Evolutionary conservation across 2,113 vertebrate genomes (phyloP).

Genomic region (Haliaeetus leucogaster): DNA sequence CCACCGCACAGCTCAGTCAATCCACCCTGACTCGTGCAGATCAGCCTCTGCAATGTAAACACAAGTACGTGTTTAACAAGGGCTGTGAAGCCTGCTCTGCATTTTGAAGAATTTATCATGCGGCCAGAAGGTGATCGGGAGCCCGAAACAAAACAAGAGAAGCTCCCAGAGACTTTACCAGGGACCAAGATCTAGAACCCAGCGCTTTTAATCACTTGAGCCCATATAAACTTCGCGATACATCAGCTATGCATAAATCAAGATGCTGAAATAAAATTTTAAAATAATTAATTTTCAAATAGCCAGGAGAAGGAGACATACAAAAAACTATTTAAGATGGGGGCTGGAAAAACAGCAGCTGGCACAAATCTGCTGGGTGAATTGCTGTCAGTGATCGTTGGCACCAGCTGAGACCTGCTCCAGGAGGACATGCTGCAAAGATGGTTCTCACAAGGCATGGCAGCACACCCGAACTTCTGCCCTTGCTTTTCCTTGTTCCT

Average conservation of each 20-base stretch:
- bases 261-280: not conserved
- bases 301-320: not conserved
- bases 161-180: not conserved
- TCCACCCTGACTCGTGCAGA: not conserved
- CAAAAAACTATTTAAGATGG: not conserved
- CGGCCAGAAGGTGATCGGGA: not conserved
- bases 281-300: not conserved
- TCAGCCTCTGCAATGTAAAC: not conserved
- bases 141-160: not conserved
- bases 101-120: not conserved
- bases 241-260: rapidly evolving
- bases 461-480: not conserved
- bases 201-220: not conserved
- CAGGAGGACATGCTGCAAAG: not conserved
- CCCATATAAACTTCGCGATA: not conserved
- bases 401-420: not conserved
- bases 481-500: not conserved
- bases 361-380: not conserved
- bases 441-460: not conserved
- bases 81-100: not conserved
- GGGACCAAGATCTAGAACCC: not conserved
- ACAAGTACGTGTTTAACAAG: rapidly evolving
- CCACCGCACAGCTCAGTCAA: not conserved
- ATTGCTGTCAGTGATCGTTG: not conserved
- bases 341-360: not conserved